These are phyloP conservation scores for Philopotamus ludificatus DNA, from an alignment of 1,140 invertebrate genomes.

Conservation along the genomic window DNA sequence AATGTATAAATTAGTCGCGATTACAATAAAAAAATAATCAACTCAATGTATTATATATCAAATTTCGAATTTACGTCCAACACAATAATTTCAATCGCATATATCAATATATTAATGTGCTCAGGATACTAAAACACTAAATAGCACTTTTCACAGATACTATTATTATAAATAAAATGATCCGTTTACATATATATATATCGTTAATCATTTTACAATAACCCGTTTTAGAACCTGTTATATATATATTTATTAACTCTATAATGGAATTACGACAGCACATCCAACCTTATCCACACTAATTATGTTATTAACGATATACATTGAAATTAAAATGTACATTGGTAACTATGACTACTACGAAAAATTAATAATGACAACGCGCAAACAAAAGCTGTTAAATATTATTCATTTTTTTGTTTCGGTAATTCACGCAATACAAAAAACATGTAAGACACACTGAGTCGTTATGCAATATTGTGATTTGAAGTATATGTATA, in stretches of 20 bases:
- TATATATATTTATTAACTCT: neutral
- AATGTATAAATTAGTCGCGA: too few relatives aligned
- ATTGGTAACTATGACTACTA: neutral
- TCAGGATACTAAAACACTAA: neutral
- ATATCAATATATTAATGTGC: too few relatives aligned
- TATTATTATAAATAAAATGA: neutral
- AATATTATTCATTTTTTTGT: too few relatives aligned
- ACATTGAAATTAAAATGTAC: neutral
- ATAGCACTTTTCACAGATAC: neutral
- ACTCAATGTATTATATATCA: too few relatives aligned
- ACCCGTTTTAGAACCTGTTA: conserved; percentile 8
- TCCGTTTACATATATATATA: neutral
- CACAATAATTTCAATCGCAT: too few relatives aligned
- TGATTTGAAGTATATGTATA: conserved; percentile 1
- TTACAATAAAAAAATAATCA: too few relatives aligned
- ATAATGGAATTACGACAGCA: neutral
- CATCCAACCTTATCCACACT: neutral
- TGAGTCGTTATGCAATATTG: too few relatives aligned
- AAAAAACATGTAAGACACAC: too few relatives aligned
- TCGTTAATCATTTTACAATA: neutral
- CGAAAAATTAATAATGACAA: neutral
- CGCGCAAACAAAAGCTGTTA: too few relatives aligned
- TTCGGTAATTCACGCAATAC: too few relatives aligned
- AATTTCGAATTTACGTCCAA: too few relatives aligned
- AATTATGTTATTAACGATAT: neutral